Evolutionary conservation across 1,140 invertebrate species (phyloP).

Genomic region (Diprion similis): DNA sequence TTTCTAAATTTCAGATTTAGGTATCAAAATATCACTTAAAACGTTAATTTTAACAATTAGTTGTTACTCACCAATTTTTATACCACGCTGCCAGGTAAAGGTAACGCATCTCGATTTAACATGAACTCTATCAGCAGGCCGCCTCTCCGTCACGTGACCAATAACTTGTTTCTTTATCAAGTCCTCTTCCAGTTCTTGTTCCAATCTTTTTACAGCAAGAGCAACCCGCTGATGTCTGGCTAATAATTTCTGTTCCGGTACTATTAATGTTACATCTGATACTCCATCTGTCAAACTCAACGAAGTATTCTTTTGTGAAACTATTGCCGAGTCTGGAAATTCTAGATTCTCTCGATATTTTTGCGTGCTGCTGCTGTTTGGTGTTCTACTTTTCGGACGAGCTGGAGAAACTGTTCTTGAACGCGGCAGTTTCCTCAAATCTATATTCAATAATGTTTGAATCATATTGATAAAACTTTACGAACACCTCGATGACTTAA

Average conservation of each 20-base stretch:
- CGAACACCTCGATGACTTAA: background rate
- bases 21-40: background rate
- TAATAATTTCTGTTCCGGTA: conserved; percentile 26
- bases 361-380: conserved; percentile 33
- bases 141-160: conserved; percentile 69
- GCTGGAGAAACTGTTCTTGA: conserved; percentile 50
- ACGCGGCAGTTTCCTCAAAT: conserved; percentile 35
- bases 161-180: conserved; percentile 72
- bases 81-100: conserved; percentile 91
- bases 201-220: conserved; percentile 68
- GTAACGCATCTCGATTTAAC: conserved; percentile 75
- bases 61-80: conserved; percentile 79
- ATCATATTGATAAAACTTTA: background rate
- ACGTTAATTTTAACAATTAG: background rate
- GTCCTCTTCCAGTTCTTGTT: conserved; percentile 68
- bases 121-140: conserved; percentile 64
- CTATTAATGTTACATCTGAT: conserved; percentile 23
- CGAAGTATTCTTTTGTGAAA: conserved; percentile 26
- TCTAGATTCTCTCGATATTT: conserved; percentile 37
- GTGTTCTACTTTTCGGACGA: conserved; percentile 31
- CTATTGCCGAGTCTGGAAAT: conserved; percentile 29
- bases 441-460: conserved; percentile 25
- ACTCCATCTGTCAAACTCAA: conserved; percentile 32
- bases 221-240: conserved; percentile 38
- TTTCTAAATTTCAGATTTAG: background rate